phyloP scores from a whole-genome alignment of 23 tunicate species.

The Corella eumyota region DNA sequence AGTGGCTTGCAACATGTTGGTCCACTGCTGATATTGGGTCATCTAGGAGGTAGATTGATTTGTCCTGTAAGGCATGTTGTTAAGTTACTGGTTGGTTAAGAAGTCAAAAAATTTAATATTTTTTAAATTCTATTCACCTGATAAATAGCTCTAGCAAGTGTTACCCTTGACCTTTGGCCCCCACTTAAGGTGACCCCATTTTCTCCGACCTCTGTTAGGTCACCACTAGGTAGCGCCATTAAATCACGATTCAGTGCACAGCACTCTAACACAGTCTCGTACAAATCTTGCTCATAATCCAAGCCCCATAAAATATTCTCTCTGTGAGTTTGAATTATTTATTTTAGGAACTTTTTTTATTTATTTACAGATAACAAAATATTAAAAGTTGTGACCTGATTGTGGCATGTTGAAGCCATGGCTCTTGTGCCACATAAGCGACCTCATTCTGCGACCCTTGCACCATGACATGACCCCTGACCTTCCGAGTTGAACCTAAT shows the following conservation, averaged over 20 bases:
- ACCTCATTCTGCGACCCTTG: conserved; percentile 42
- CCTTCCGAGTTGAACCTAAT: conserved; percentile 45
- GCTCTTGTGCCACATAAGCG: conserved; percentile 75
- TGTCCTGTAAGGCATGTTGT: conserved; percentile 32
- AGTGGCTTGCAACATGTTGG: conserved; percentile 70
- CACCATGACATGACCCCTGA: conserved; percentile 26
- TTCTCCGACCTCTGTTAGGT: conserved; percentile 82
- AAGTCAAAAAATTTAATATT: not conserved
- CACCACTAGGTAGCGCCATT: conserved; percentile 48
- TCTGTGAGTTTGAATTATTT: conserved; percentile 10
- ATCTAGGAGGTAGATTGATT: conserved; percentile 63
- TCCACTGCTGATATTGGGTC: conserved; percentile 89
- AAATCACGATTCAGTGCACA: conserved; percentile 79
- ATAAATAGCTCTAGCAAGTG: conserved; percentile 84
- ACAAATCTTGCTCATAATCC: conserved; percentile 32
- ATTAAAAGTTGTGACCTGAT: conserved; percentile 30
- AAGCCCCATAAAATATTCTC: conserved; percentile 76
- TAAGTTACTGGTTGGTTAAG: not conserved
- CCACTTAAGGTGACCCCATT: conserved; percentile 88
- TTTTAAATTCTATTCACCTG: too few relatives aligned
- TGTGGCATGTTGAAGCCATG: conserved; percentile 91
- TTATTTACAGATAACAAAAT: not conserved
- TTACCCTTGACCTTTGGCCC: conserved; percentile 82
- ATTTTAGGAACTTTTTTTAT: not conserved
- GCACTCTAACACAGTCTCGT: conserved; percentile 64